phyloP scores from a whole-genome alignment of 2,113 vertebrate species.

The Odontesthes bonariensis region DNA sequence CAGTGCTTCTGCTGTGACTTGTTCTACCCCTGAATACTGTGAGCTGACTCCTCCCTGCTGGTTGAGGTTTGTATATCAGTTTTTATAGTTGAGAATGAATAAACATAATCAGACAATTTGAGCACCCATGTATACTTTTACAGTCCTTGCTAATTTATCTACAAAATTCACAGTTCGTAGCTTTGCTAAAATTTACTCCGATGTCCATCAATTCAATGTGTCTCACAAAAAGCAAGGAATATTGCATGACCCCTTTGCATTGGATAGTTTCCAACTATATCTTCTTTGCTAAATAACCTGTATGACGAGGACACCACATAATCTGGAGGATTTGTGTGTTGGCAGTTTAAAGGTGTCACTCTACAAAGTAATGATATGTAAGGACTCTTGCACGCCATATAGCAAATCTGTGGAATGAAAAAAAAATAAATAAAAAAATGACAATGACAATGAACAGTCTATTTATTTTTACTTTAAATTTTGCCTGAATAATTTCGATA shows the following conservation, averaged over 20 bases:
- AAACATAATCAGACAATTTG: too few species aligned
- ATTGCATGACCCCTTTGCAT: neutral
- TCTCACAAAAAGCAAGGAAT: neutral
- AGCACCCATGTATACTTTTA: too few species aligned
- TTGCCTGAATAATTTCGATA: neutral
- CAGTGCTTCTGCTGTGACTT: neutral
- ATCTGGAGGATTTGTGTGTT: neutral
- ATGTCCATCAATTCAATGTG: neutral
- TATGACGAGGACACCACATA: neutral
- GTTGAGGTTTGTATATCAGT: neutral
- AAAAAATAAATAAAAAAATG: neutral
- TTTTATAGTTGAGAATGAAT: neutral
- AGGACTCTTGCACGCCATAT: conserved; percentile 4
- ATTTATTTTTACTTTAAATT: conserved; percentile 2
- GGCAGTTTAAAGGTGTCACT: neutral
- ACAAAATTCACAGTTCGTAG: too few species aligned
- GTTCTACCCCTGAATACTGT: neutral
- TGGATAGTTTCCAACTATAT: neutral
- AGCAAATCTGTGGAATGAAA: conserved; percentile 3
- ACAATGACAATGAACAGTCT: neutral
- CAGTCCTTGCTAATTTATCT: too few species aligned
- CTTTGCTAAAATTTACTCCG: too few species aligned
- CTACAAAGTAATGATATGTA: neutral
- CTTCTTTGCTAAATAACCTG: neutral
- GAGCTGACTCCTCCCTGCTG: neutral